phyloP scores from a whole-genome alignment of 2,797 vertebrate genomes.

The Lycodopsis pacificus region DNA sequence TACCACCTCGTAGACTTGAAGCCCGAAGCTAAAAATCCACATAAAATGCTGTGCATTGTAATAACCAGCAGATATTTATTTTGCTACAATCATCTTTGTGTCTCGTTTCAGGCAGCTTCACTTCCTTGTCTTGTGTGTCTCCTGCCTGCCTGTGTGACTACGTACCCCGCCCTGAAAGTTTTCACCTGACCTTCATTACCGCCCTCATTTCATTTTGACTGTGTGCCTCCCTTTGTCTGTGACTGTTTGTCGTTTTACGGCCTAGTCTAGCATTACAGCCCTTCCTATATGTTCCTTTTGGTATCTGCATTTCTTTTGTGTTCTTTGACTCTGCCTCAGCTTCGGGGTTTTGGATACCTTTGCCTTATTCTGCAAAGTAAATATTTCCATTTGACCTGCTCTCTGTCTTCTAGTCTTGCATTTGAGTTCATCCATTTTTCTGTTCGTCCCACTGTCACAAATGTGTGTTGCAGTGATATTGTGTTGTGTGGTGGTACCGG shows the following conservation, averaged over 20 bases:
- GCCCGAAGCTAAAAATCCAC: background rate
- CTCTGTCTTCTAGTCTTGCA: background rate
- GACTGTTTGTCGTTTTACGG: too few species aligned
- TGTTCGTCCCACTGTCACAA: background rate
- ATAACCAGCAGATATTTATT: background rate
- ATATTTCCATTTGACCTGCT: background rate
- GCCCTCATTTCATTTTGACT: background rate
- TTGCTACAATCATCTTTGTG: too few species aligned
- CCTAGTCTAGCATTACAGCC: too few species aligned
- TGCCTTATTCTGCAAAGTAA: background rate
- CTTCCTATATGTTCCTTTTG: too few species aligned
- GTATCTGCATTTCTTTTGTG: too few species aligned
- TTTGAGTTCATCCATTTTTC: background rate
- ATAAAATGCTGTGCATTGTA: background rate
- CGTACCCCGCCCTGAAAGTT: background rate
- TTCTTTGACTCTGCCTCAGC: too few species aligned
- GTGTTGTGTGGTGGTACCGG: too few species aligned
- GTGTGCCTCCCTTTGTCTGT: background rate
- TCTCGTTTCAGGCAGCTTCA: too few species aligned
- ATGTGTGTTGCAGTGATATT: background rate
- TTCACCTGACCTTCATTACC: background rate
- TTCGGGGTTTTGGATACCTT: background rate
- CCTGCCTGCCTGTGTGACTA: background rate
- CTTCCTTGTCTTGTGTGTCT: background rate
- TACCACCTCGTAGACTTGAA: too few species aligned